Base-by-base conservation (phyloP, 37 sponge, comb jelly and placozoan species). In the Petrosia ficiformis region DNA sequence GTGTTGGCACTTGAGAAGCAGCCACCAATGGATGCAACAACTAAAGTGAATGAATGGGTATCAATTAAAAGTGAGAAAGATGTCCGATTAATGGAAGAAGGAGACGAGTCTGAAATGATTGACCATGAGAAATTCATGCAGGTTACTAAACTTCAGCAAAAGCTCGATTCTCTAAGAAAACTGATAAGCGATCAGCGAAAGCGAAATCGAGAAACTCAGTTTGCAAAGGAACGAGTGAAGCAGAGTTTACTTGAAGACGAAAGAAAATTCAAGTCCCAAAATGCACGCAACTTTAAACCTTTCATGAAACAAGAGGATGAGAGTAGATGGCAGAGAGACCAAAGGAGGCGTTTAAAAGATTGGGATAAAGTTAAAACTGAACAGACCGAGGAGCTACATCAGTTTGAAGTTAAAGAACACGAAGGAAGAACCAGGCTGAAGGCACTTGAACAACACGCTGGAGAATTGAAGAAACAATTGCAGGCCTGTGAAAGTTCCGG, bases 171-270 rank as follows among this genome's bases (percentile, higher is more conserved):
- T 21, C 37, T 81, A 40, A 65, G 73, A n/a, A 30, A 65, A 4
- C 11, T 81, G 40, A 67, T 73, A 38, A 72, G 57, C 31, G 73
- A 72, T 24, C 82, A 81, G 67, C 61, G 56, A 38, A 81, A 65
- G 68, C 72, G 48, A 44, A 73, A 38, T n/a, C 48, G 67, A 1
- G 82, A 81, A 57, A n/a, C 73, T 43, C 72, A 73, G 54, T 73
- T 73, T 43, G 52, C 73, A 1, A 39, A 71, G 4, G 82, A 81
- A 57, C 42, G 73, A 16, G 82, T 65, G 67, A 67, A 81, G 29
- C 73, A 34, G 57, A 73, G 57, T 24, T 34, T 81, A 26, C 72
- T 65, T 52, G n/a, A 81, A 39, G 57, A 21, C 4, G 82, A 81
- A 8, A 43, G 11, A 36, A 28, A 72, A 39, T 75, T 75, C 33